These are phyloP conservation scores for Steinernema scapterisci DNA, from an alignment of 2,888 invertebrate genomes.

Conservation along the genomic window DNA sequence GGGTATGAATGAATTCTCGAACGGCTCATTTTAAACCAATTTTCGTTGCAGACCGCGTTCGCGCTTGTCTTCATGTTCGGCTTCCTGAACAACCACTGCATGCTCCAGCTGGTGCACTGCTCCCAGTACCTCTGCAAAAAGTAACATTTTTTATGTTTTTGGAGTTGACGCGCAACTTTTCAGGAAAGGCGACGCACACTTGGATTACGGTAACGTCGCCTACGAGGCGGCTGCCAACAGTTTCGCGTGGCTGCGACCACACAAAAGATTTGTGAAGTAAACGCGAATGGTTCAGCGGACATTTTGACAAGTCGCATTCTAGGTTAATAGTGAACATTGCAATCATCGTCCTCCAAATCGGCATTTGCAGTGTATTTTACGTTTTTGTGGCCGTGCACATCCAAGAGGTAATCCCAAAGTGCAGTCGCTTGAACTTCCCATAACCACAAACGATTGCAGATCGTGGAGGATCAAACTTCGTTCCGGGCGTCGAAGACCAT, in stretches of 20 bases:
- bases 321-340: constrained; percentile 58
- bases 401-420: constrained; percentile 48
- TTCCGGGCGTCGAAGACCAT: constrained; percentile 40
- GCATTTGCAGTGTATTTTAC: constrained; percentile 64
- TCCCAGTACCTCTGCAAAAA: constrained; percentile 58
- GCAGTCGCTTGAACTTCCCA: background rate
- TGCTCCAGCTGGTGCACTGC: constrained; percentile 63
- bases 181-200: constrained; percentile 53
- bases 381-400: constrained; percentile 60
- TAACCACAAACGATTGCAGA: constrained; percentile 36
- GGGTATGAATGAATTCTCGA: background rate
- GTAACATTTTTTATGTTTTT: constrained; percentile 41
- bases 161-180: constrained; percentile 32
- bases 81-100: constrained; percentile 58
- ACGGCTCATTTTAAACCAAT: background rate
- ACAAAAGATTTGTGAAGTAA: constrained; percentile 49
- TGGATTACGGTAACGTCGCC: constrained; percentile 69
- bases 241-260: constrained; percentile 47
- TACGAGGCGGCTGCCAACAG: constrained; percentile 63
- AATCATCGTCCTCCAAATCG: constrained; percentile 58
- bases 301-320: background rate
- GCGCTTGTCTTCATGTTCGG: constrained; percentile 58
- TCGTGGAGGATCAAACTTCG: constrained; percentile 43
- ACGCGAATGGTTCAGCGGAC: background rate
- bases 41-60: constrained; percentile 54